phyloP scores from a whole-genome alignment of 2,797 vertebrate species.

The Peromyscus eremicus region DNA sequence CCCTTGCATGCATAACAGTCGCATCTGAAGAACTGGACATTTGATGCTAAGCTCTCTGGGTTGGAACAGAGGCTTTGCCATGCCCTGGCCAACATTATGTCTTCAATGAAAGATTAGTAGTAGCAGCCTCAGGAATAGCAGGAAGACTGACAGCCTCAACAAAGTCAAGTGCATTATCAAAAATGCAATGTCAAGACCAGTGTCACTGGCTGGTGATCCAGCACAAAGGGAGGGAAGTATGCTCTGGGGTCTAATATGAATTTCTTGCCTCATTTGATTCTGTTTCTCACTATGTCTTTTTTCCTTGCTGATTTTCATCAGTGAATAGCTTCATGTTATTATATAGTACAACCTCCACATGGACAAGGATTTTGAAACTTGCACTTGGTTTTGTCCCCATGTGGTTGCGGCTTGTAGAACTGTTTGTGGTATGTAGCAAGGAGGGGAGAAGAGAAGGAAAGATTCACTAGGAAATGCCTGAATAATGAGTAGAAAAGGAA shows the following conservation, averaged over 20 bases:
- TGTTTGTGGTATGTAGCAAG: background rate
- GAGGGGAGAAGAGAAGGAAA: background rate
- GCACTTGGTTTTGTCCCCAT: background rate
- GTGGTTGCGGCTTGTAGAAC: background rate
- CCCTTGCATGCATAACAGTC: rapidly evolving
- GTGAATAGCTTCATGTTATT: background rate
- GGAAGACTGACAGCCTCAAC: background rate
- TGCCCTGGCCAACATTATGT: background rate
- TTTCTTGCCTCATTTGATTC: background rate
- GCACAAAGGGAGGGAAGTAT: background rate
- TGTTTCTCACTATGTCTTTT: background rate
- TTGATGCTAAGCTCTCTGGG: background rate
- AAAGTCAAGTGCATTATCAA: background rate
- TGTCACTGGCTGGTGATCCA: background rate
- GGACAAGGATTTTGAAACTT: background rate
- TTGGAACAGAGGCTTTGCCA: background rate
- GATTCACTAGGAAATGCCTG: background rate
- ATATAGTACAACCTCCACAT: background rate
- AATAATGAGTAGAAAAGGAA: background rate
- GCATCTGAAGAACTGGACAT: background rate
- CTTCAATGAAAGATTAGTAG: background rate
- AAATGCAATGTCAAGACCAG: background rate
- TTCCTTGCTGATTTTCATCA: background rate
- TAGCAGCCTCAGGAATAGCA: background rate
- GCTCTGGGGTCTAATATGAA: background rate